Percentiles rank a stretch among this genome's conserved stretches.
phyloP scores from a whole-genome alignment of 2,113 vertebrate species.

The Cettia cetti region DNA sequence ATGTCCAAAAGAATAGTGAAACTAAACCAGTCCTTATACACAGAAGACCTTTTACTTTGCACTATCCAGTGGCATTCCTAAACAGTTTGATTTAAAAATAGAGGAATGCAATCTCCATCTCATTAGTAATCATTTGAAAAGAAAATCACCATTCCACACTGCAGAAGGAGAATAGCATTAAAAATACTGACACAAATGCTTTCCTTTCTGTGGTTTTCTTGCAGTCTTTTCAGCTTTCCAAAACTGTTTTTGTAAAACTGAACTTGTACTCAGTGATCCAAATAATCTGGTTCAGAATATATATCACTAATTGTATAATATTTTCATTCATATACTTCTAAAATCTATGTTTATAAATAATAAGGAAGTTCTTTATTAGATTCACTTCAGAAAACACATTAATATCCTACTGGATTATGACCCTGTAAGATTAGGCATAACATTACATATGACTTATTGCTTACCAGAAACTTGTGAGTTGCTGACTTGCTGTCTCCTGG shows the following conservation, averaged over 20 bases:
- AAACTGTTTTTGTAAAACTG: background rate
- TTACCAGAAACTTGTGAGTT: background rate
- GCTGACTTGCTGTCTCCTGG: background rate
- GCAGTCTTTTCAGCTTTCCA: background rate
- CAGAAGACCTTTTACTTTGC: background rate
- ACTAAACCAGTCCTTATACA: background rate
- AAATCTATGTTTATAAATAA: background rate
- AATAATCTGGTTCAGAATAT: background rate
- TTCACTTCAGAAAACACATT: background rate
- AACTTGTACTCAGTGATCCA: background rate
- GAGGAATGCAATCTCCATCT: background rate
- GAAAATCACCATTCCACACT: background rate
- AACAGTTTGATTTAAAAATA: background rate
- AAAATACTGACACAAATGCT: background rate
- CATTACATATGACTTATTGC: background rate
- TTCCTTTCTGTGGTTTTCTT: background rate
- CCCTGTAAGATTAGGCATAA: background rate
- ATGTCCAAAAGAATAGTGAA: background rate
- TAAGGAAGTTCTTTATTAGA: background rate
- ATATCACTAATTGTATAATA: background rate
- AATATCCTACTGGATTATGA: background rate
- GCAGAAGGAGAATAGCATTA: background rate
- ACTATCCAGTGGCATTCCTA: background rate
- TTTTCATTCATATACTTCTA: background rate
- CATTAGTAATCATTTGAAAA: background rate